Conservation (phyloP, 2,888 invertebrate genomes). For the Nyleta sp. region DNA sequence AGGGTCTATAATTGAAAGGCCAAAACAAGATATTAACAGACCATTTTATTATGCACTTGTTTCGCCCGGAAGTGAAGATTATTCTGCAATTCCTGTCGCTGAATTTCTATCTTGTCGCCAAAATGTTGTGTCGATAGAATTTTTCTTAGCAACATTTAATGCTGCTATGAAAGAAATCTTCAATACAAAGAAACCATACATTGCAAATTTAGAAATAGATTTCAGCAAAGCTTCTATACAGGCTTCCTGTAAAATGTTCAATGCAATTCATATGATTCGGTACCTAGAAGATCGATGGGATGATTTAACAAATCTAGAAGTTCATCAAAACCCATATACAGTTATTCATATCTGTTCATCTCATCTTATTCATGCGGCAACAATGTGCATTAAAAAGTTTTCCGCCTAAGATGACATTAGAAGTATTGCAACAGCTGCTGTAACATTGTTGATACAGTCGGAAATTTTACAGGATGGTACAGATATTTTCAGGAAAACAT, state of each 20-base stretch:
- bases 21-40: constrained; percentile 13
- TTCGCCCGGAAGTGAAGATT: constrained; percentile 1
- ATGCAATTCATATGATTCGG: neutral
- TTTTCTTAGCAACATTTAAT: neutral
- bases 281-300: constrained; percentile 29
- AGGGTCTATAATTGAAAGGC: neutral
- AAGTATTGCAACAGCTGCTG: constrained; percentile 2
- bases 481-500: neutral
- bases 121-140: neutral
- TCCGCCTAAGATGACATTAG: neutral
- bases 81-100: constrained; percentile 19
- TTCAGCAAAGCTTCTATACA: constrained; percentile 23
- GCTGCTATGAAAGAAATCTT: constrained; percentile 6
- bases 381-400: constrained; percentile 24
- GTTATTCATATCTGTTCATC: constrained; percentile 53
- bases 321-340: constrained; percentile 1
- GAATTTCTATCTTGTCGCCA: constrained; percentile 28
- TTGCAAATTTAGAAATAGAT: constrained; percentile 26
- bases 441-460: neutral
- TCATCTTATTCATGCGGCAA: constrained; percentile 38
- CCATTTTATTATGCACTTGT: constrained; percentile 28
- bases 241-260: constrained; percentile 17
- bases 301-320: neutral
- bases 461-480: neutral
- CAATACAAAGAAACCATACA: neutral